phyloP scores from a whole-genome alignment of 2,797 vertebrate genomes.

The Chromobotia macracanthus region DNA sequence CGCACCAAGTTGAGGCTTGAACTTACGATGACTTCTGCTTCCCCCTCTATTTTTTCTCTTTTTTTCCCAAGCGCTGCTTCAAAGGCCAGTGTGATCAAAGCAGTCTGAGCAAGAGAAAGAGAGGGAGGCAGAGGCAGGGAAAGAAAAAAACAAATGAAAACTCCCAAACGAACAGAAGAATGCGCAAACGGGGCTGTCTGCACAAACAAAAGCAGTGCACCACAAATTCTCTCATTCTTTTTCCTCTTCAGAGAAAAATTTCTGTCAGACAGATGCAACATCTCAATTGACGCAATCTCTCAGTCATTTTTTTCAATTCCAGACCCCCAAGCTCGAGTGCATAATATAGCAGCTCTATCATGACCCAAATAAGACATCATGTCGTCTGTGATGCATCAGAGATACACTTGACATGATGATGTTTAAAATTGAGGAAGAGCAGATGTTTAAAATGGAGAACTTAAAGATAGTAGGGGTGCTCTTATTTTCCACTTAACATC shows the following conservation, averaged over 20 bases:
- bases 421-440: slow-evolving; percentile 39
- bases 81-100: slow-evolving; percentile 91
- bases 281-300: slow-evolving; percentile 74
- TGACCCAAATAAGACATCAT: slow-evolving; percentile 81
- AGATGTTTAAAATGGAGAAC: slow-evolving; percentile 21
- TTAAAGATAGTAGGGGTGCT: slow-evolving; percentile 10
- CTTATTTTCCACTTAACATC: not conserved
- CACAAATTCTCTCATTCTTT: slow-evolving; percentile 75
- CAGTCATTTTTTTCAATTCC: slow-evolving; percentile 53
- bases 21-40: slow-evolving; percentile 85
- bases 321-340: slow-evolving; percentile 69
- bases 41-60: slow-evolving; percentile 81
- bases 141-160: slow-evolving; percentile 72
- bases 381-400: slow-evolving; percentile 55
- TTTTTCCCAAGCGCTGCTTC: slow-evolving; percentile 84
- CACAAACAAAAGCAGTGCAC: slow-evolving; percentile 82
- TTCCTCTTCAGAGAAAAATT: slow-evolving; percentile 52
- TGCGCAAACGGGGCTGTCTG: slow-evolving; percentile 75
- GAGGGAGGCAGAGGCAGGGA: slow-evolving; percentile 57
- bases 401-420: slow-evolving; percentile 32
- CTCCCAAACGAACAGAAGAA: slow-evolving; percentile 79
- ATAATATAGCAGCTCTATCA: slow-evolving; percentile 77
- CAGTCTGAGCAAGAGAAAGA: slow-evolving; percentile 80
- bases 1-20: slow-evolving; percentile 82
- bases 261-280: slow-evolving; percentile 78